phyloP scores from a whole-genome alignment of 1,140 invertebrate species.

The Drosophila sp. region DNA sequence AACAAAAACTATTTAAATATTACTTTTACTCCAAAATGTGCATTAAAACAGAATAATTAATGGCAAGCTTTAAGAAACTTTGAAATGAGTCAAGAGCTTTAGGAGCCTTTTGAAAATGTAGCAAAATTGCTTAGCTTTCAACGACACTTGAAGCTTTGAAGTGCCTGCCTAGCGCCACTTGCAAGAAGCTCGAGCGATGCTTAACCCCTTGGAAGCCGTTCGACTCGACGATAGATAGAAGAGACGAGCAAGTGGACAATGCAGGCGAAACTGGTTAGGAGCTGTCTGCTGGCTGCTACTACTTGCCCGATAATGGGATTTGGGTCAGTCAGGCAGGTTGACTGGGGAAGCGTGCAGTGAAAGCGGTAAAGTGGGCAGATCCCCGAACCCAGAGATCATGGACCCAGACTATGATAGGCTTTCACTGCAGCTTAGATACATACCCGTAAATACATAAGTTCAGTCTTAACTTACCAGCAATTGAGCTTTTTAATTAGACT shows the following conservation, averaged over 20 bases:
- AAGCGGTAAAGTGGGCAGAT: slow-evolving; percentile 67
- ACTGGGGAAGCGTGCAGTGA: slow-evolving; percentile 41
- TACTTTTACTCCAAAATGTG: too few species aligned
- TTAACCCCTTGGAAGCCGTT: slow-evolving; percentile 46
- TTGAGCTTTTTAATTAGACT: slow-evolving; percentile 93
- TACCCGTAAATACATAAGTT: slow-evolving; percentile 9
- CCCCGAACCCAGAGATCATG: slow-evolving; percentile 27
- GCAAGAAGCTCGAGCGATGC: slow-evolving; percentile 16
- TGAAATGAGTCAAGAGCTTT: background rate
- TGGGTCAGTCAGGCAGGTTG: slow-evolving; percentile 37
- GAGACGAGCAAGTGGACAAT: slow-evolving; percentile 54
- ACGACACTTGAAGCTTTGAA: slow-evolving; percentile 31
- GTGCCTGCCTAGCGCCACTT: slow-evolving; percentile 28
- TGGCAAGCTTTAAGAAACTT: background rate
- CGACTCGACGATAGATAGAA: slow-evolving; percentile 47
- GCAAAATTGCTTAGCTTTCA: slow-evolving; percentile 17
- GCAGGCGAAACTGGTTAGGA: slow-evolving; percentile 66
- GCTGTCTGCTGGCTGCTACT: slow-evolving; percentile 23
- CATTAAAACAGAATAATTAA: background rate
- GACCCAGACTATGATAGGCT: slow-evolving; percentile 40
- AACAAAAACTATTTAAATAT: too few species aligned
- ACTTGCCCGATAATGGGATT: slow-evolving; percentile 16
- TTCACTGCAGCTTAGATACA: slow-evolving; percentile 51
- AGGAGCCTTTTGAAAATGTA: background rate
- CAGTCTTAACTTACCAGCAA: slow-evolving; percentile 91